Evolutionary conservation across 1,140 invertebrate genomes (phyloP).

Genomic region (Octopus bimaculoides): DNA sequence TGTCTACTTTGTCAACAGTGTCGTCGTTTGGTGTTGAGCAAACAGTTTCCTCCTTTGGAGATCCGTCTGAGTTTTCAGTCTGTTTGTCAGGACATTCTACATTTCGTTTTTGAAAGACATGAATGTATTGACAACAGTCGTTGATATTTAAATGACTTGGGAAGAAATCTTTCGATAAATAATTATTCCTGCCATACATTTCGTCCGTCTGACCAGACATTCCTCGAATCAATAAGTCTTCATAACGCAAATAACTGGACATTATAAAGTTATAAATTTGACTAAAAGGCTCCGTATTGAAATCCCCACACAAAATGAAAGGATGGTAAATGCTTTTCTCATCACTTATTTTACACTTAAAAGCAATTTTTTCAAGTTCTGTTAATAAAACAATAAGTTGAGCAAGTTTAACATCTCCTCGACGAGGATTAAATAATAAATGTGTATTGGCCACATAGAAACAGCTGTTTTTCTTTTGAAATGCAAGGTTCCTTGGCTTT

Average conservation of each 20-base stretch:
- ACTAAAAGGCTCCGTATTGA: slow-evolving; percentile 76
- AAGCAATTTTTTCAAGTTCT: slow-evolving; percentile 67
- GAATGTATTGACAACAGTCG: slow-evolving; percentile 68
- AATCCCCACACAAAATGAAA: slow-evolving; percentile 83
- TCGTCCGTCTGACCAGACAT: slow-evolving; percentile 50
- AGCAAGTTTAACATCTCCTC: slow-evolving; percentile 83
- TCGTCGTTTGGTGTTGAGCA: too few relatives aligned
- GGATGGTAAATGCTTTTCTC: slow-evolving; percentile 64
- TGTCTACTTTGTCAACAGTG: too few relatives aligned
- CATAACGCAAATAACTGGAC: slow-evolving; percentile 66
- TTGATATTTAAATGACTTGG: slow-evolving; percentile 63
- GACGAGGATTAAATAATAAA: slow-evolving; percentile 85
- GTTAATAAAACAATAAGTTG: slow-evolving; percentile 76
- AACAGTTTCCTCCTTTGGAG: too few relatives aligned
- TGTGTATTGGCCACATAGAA: slow-evolving; percentile 88
- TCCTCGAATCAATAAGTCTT: slow-evolving; percentile 42
- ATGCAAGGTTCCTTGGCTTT: slow-evolving; percentile 18
- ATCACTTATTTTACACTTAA: slow-evolving; percentile 7
- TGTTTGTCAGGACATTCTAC: too few relatives aligned
- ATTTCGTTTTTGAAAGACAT: not conserved
- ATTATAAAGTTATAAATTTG: slow-evolving; percentile 72
- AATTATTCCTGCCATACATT: slow-evolving; percentile 19
- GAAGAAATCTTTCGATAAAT: slow-evolving; percentile 54
- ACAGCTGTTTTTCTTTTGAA: slow-evolving; percentile 18
- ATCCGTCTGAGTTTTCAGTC: too few relatives aligned